A percentile compares a stretch with the other conserved stretches of the same genome.
Evolutionary conservation across 2,113 vertebrate species (phyloP).

Genomic region (Saccopteryx bilineata): DNA sequence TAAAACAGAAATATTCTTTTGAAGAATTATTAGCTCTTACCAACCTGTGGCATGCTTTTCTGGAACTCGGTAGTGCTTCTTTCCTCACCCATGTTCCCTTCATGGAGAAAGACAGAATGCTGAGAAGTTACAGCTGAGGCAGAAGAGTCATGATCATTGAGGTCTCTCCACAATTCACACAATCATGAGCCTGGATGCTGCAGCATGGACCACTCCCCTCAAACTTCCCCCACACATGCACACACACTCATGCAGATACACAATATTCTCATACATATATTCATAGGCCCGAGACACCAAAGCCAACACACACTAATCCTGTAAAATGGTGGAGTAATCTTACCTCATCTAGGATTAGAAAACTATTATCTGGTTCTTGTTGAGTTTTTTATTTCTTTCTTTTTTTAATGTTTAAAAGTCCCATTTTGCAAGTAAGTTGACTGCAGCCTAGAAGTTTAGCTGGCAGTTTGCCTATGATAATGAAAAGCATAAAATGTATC

Average conservation of each 20-base stretch:
- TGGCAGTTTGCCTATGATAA: background rate
- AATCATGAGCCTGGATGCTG: background rate
- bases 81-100: constrained; percentile 50
- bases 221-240: background rate
- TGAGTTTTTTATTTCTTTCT: background rate
- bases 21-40: background rate
- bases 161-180: background rate
- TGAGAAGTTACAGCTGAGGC: background rate
- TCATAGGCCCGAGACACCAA: background rate
- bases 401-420: background rate
- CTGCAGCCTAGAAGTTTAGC: background rate
- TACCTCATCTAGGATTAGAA: background rate
- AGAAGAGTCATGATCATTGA: background rate
- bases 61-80: background rate
- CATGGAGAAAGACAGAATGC: constrained; percentile 15
- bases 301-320: background rate
- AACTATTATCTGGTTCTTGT: background rate
- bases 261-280: background rate
- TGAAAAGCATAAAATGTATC: background rate
- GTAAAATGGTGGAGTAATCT: background rate
- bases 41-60: constrained; percentile 54
- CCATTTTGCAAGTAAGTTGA: background rate
- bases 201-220: background rate
- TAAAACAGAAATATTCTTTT: background rate
- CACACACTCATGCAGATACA: background rate